Base-by-base conservation (phyloP, 2,113 vertebrate genomes). In the Nyctibius bracteatus region DNA sequence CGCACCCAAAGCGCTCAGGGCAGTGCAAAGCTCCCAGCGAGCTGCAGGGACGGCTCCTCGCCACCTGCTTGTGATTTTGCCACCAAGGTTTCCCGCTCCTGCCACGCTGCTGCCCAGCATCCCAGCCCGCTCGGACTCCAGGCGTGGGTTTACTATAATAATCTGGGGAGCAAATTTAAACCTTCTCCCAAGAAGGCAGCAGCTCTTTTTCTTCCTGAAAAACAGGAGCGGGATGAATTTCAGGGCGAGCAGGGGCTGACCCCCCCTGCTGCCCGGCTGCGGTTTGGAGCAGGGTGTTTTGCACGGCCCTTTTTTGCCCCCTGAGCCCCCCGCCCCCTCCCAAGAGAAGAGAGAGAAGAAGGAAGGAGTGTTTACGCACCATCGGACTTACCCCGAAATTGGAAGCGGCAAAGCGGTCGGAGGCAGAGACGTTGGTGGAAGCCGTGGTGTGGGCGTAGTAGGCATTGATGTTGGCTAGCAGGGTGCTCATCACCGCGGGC, bases 401-500 rank as follows among this genome's bases (percentile, higher is more conserved):
- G 96, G 99, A 99, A 65, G 99, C 99, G 4, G 99, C 99, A 39
- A 99, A 99, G 94, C 99, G 99, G 96, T 99, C 99, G 0, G 99
- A 99, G 96, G 99, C 99, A 6, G 99, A 99, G 78, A 99, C 99
- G 4, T 99, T 99, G 98, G 99, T 99, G 63, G 99, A 99, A 77
- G 99, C 98, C 9, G 99, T 99, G 96, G 99, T 99, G 98, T 99
- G 99, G 8, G 99, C 99, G 0, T 99, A 99, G 98, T 99, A 99
- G 91, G 99, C 99, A 3, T 99, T 99, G 97, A 99, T 99, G 98
- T 99, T 99, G 95, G 99, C 99, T 13, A 99, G 98, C 59, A 99
- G 98, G 47, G 99, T 99, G 80, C 99, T 99, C 99, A 99, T 99
- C 89, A 99, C 99, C 0, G 99, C 99, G 0, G 99, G 99, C 52